Base-by-base conservation (phyloP, 2,797 vertebrate species). In the Mionectes olivaceus region DNA sequence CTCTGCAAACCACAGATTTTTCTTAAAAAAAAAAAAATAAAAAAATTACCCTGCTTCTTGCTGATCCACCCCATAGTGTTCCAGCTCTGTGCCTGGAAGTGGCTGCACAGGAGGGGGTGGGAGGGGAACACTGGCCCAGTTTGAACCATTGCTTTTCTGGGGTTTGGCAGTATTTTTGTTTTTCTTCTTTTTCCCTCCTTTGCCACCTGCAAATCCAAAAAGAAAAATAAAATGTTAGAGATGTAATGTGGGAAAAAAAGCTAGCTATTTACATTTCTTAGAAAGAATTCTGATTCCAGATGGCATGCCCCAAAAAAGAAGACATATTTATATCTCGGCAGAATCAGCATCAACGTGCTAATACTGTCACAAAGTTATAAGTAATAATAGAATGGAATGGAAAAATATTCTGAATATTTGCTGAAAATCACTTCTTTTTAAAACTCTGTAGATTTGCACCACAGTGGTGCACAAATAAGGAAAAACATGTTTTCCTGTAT, bases 171-270 rank as follows among this genome's bases (percentile, higher is more conserved):
- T 97, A 89, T 98, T 99, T 98, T 99, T 99, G 83, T 94, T 99
- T 98, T 99, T 99, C 98, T 99, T 99, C 98, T 99, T 99, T 98
- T 99, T 99, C n/a, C 99, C 99, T 97, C 99, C 99, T 98, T 99
- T 99, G 25, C 99, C 99, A 98, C 99, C 99, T 99, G 96, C 69
- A 98, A 94, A 91, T 97, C 46, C 60, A 90, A 96, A 81, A 94
- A 69, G 18, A 76, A 86, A 75, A 94, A 56, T 1, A 59, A 83
- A 94, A 94, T 15, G 35, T 83, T 95, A 97, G 56, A 90, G 55
- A 81, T 73, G 71, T 30, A 86, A 46, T 43, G 22, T 39, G 32
- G 30, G 25, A 5, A 82, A 82, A 55, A 55, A 91, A 84, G 53
- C 53, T 76, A 88, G 71, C 39, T 90, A 74, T 93, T 95, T 94